Percentiles rank a stretch among this genome's conserved stretches.
These are phyloP conservation scores for Antheraea pernyi DNA, from an alignment of 1,140 invertebrate genomes.

Conservation along the genomic window DNA sequence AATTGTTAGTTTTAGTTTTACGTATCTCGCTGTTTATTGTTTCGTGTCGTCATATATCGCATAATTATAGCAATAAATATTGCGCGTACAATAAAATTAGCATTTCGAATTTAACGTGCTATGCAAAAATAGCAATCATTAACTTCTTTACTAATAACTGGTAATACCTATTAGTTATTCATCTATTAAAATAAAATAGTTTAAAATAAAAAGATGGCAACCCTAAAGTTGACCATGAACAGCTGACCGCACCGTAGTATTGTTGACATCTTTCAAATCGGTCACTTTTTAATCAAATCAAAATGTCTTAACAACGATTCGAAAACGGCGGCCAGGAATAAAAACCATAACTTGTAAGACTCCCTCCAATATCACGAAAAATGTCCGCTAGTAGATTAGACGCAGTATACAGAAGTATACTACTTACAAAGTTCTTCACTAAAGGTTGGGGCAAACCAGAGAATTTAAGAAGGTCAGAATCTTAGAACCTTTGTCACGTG, in stretches of 20 bases:
- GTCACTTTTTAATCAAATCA: slow-evolving; percentile 19
- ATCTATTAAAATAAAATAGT: too few species aligned
- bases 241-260: slow-evolving; percentile 43
- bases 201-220: too few species aligned
- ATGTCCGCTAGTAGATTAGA: slow-evolving; percentile 91
- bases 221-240: slow-evolving; percentile 26
- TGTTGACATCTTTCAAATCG: slow-evolving; percentile 38
- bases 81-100: too few species aligned
- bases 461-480: slow-evolving; percentile 89
- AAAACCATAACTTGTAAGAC: slow-evolving; percentile 23
- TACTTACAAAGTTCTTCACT: slow-evolving; percentile 96
- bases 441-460: slow-evolving; percentile 98
- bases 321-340: slow-evolving; percentile 20
- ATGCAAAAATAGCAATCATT: too few species aligned
- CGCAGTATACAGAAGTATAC: slow-evolving; percentile 92
- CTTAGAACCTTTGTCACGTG: slow-evolving; percentile 3
- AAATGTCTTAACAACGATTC: slow-evolving; percentile 43
- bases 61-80: too few species aligned
- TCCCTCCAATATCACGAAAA: slow-evolving; percentile 41
- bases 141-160: too few species aligned
- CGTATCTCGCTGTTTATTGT: too few species aligned
- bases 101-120: too few species aligned
- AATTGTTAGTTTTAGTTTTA: too few species aligned
- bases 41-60: too few species aligned
- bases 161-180: too few species aligned